Percentiles rank a stretch among this genome's conserved stretches.
Evolutionary conservation across 1,140 invertebrate species (phyloP).

Genomic region (Oreohelix idahoensis): DNA sequence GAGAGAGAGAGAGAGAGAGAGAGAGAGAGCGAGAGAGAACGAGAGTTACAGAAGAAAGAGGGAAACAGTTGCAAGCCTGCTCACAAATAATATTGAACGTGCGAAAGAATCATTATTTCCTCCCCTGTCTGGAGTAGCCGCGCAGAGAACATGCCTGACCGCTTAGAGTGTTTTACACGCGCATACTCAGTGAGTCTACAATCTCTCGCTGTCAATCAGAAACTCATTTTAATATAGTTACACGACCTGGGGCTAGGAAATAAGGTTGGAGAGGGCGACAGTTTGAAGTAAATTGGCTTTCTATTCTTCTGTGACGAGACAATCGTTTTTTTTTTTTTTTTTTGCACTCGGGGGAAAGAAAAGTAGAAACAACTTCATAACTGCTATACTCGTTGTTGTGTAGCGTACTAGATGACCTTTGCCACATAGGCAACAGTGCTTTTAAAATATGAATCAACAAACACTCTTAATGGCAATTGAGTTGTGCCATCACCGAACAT

Average conservation of each 20-base stretch:
- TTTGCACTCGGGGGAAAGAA: too few relatives aligned
- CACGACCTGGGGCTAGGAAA: neutral
- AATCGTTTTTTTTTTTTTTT: too few relatives aligned
- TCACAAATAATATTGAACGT: neutral
- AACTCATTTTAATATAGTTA: neutral
- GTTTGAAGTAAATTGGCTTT: neutral
- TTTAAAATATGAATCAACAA: too few relatives aligned
- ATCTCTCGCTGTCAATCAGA: neutral
- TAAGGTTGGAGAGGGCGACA: neutral
- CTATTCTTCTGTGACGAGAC: neutral
- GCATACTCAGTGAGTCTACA: neutral
- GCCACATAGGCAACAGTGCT: too few relatives aligned
- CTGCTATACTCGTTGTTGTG: too few relatives aligned
- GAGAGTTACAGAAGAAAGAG: neutral
- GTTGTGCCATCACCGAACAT: too few relatives aligned
- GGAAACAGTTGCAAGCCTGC: neutral
- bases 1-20: neutral
- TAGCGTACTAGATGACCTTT: too few relatives aligned
- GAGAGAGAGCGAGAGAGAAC: neutral
- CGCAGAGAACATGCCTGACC: neutral
- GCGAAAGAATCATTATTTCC: neutral
- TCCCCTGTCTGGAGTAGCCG: neutral
- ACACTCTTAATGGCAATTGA: too few relatives aligned
- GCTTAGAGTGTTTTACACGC: neutral
- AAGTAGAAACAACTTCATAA: too few relatives aligned